Evolutionary conservation across 2,888 invertebrate species (phyloP).

Genomic region (Uropetala carovei): DNA sequence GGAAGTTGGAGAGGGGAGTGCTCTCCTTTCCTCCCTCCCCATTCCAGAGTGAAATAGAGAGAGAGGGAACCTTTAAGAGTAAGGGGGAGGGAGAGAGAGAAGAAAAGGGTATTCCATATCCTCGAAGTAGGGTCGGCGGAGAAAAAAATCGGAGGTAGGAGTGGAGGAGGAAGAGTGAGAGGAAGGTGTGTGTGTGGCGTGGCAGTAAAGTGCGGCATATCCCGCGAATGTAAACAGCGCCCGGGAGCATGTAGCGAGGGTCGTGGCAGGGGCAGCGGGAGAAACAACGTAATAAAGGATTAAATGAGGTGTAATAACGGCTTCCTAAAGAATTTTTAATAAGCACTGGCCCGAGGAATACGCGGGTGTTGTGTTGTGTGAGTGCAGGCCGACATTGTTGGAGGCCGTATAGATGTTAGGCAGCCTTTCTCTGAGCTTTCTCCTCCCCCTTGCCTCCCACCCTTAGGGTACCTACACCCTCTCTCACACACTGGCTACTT

Average conservation of each 20-base stretch:
- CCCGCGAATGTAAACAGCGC: slow-evolving; percentile 23
- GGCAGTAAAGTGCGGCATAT: background rate
- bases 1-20: too few relatives aligned
- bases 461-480: background rate
- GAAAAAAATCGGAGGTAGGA: background rate
- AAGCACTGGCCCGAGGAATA: slow-evolving; percentile 55
- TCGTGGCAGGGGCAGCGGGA: background rate
- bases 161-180: background rate
- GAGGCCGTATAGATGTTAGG: background rate
- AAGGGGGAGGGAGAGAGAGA: background rate
- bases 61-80: background rate
- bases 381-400: slow-evolving; percentile 30
- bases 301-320: slow-evolving; percentile 63
- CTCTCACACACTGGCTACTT: background rate
- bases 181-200: background rate
- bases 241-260: background rate
- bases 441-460: background rate
- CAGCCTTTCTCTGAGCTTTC: background rate
- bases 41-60: background rate
- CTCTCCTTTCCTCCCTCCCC: too few relatives aligned
- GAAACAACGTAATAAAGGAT: slow-evolving; percentile 63
- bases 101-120: background rate
- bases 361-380: slow-evolving; percentile 46
- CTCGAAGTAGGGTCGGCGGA: background rate
- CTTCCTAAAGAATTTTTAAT: slow-evolving; percentile 63